phyloP scores from a whole-genome alignment of 37 sponge, comb jelly and placozoan species.

The Chondrilla cf. caribensis region DNA sequence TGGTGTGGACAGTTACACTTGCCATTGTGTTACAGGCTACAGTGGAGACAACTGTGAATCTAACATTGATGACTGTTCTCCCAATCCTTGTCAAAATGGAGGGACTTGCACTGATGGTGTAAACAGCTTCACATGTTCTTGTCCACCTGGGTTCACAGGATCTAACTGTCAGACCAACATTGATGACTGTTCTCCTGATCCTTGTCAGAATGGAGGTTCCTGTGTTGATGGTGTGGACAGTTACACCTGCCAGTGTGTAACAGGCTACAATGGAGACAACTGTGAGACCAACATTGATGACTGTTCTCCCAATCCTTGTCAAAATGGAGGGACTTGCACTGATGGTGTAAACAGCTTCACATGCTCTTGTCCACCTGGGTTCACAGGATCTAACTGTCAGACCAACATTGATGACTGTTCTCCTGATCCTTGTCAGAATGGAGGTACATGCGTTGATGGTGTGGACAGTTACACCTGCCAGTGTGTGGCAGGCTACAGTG shows the following conservation, averaged over 20 bases:
- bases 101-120: conserved; percentile 22
- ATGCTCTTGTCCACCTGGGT: conserved; percentile 3
- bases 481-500: conserved; percentile 60
- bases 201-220: conserved; percentile 13
- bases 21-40: neutral
- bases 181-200: conserved; percentile 19
- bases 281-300: conserved; percentile 12
- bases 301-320: conserved; percentile 20
- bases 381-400: conserved; percentile 14
- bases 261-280: neutral
- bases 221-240: conserved; percentile 16
- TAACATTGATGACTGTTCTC: conserved; percentile 23
- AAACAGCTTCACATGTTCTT: conserved; percentile 11
- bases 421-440: neutral
- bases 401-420: conserved; percentile 10
- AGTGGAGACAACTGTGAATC: neutral
- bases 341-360: neutral
- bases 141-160: conserved; percentile 3
- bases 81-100: conserved; percentile 18
- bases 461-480: conserved; percentile 15
- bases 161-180: neutral
- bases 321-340: conserved; percentile 6
- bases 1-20: neutral
- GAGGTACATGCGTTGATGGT: neutral
- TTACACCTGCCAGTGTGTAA: conserved; percentile 4